Evolutionary conservation across 30 jellyfish, hydroid and myxozoan genomes (phyloP), one percentile per base, ranked within the genome.

Genomic region (Aurelia aurita): DNA sequence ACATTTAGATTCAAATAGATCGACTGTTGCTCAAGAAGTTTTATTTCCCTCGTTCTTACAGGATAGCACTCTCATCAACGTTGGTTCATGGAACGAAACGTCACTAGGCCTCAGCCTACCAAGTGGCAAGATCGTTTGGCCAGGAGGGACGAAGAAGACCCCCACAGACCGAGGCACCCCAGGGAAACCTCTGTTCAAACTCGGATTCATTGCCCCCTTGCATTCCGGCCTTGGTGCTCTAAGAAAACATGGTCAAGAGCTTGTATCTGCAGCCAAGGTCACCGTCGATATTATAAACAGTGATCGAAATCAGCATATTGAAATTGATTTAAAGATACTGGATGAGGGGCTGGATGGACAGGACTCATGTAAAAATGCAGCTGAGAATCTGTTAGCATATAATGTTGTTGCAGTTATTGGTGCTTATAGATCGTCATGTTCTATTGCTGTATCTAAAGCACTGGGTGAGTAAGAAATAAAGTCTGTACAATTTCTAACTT

Each of bases 111-210:
- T 95, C 34, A 49, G 69, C 31, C 26, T 89, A 44, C 95, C 97
- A 12, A 73, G 74, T 73, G 97, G 93, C 20, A 79, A 39, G 32
- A 89, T 95, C 54, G 65, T 72, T 10, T 95, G 99, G 99, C 99
- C 99, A 8, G 97, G 99, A 15, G 95, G 97, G n/a, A 85, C 98
- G 26, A 82, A 65, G 19, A 86, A 77, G 61, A 85, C 96, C 18
- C 99, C 99, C 11, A 95, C 97, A 8, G 99, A 95, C 49, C 79
- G 94, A 61, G 97, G 99, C 2, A 85, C 90, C 27, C 97, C 99
- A 12, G 99, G 99, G 8, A 95, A 95, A 63, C 98, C 97, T 2
- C 74, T 95, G 58, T 95, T 95, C 86, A 79, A 93, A 85, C 49
- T 95, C 39, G 99, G 97, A 25, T 85, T 95, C 72, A 79, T 95